Percentiles rank a stretch among this genome's conserved stretches.
phyloP scores from a whole-genome alignment of 2,888 invertebrate species.

The Dynastes grantii region DNA sequence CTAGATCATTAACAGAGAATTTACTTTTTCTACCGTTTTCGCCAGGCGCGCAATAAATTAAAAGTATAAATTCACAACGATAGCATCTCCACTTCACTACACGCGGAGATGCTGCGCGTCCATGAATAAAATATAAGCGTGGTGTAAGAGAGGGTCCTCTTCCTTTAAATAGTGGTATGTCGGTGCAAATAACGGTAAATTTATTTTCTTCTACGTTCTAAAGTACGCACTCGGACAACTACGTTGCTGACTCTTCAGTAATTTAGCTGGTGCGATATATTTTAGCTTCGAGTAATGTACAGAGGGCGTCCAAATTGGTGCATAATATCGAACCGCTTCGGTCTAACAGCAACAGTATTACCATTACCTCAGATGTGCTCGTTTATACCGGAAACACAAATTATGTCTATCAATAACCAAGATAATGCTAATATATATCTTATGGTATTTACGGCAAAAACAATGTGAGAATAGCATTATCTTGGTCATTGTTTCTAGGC shows the following conservation, averaged over 20 bases:
- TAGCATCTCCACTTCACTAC: conserved; percentile 22
- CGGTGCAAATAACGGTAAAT: conserved; percentile 8
- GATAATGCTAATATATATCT: no score
- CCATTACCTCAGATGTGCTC: no score
- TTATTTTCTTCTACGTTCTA: conserved; percentile 18
- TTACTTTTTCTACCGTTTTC: conserved; percentile 34
- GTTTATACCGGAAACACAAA: no score
- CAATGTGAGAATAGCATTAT: no score
- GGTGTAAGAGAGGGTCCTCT: conserved; percentile 3
- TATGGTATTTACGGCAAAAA: no score
- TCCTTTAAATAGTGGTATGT: conserved; percentile 21
- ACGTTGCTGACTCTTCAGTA: not conserved
- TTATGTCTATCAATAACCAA: no score
- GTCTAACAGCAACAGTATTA: no score
- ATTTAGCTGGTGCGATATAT: conserved; percentile 3
- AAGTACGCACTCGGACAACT: not conserved
- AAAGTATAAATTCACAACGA: conserved; percentile 42
- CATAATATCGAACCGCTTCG: no score
- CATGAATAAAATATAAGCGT: conserved; percentile 42
- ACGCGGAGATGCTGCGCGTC: conserved; percentile 28
- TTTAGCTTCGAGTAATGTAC: not conserved
- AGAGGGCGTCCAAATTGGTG: no score
- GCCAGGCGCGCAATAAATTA: conserved; percentile 36
- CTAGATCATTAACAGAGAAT: conserved; percentile 45
- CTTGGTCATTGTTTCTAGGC: no score